phyloP scores from a whole-genome alignment of 2,113 vertebrate genomes.

The Xiphias gladius region DNA sequence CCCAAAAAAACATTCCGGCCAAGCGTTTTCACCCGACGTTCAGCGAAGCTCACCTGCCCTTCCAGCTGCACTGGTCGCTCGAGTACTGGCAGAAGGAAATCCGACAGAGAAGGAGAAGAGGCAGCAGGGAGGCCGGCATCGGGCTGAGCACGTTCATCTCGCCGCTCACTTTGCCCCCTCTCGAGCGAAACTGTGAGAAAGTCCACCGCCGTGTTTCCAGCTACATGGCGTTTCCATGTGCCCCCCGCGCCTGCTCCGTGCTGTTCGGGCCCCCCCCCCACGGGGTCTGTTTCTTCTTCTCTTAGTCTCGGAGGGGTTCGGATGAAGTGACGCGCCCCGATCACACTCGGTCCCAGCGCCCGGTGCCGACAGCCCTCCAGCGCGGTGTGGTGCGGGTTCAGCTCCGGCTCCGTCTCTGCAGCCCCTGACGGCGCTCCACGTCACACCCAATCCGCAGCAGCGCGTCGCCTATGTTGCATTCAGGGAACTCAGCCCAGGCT shows the following conservation, averaged over 20 bases:
- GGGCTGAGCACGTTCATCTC: conserved; percentile 83
- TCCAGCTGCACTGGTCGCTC: conserved; percentile 98
- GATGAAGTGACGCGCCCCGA: not conserved
- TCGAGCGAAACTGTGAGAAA: conserved; percentile 61
- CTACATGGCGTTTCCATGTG: conserved; percentile 77
- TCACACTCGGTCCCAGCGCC: not conserved
- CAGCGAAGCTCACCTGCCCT: conserved; percentile 89
- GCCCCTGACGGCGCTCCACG: conserved; percentile 58
- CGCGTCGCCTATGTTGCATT: conserved; percentile 56
- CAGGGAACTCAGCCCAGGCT: not conserved
- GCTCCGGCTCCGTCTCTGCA: conserved; percentile 10
- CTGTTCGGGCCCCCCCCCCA: too few relatives aligned
- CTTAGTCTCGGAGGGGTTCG: not conserved
- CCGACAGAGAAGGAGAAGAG: conserved; percentile 84
- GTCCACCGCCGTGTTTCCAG: conserved; percentile 64
- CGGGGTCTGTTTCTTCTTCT: not conserved
- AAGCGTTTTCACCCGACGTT: too few relatives aligned
- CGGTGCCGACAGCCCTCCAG: conserved; percentile 6
- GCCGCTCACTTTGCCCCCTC: conserved; percentile 71
- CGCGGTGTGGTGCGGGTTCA: conserved; percentile 24
- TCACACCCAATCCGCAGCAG: conserved; percentile 56
- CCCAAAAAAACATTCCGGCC: too few relatives aligned
- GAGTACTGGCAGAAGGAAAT: conserved; percentile 90
- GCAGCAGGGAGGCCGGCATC: conserved; percentile 81
- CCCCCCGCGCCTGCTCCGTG: conserved; percentile 35